Evolutionary conservation across 2,888 invertebrate species (phyloP).

Genomic region (Helicoverpa assulta): DNA sequence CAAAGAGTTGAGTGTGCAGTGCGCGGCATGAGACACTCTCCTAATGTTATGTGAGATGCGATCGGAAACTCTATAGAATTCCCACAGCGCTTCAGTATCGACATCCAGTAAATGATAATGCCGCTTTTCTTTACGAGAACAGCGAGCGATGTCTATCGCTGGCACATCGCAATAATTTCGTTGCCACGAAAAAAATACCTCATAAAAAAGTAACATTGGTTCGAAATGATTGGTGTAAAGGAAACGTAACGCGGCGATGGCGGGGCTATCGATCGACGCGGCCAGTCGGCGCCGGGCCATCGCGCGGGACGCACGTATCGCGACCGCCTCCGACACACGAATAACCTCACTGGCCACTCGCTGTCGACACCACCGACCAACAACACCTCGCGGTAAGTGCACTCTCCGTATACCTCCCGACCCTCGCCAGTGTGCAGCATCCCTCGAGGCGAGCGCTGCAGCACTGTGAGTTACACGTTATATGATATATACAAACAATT

Average conservation of each 20-base stretch:
- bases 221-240: slow-evolving; percentile 72
- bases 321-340: slow-evolving; percentile 54
- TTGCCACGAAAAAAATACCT: slow-evolving; percentile 52
- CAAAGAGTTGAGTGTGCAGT: slow-evolving; percentile 10
- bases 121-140: slow-evolving; percentile 31
- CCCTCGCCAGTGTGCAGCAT: neutral
- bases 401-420: slow-evolving; percentile 1
- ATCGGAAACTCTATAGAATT: slow-evolving; percentile 18
- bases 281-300: slow-evolving; percentile 85
- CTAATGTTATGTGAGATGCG: slow-evolving; percentile 31
- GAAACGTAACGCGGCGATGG: slow-evolving; percentile 82
- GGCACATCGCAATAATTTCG: slow-evolving; percentile 43
- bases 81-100: neutral
- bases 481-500: slow-evolving; percentile 58
- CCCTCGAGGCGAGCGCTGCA: slow-evolving; percentile 11
- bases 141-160: slow-evolving; percentile 25
- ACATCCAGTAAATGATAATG: slow-evolving; percentile 24
- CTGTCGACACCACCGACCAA: slow-evolving; percentile 44
- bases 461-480: slow-evolving; percentile 36
- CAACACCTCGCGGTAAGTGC: slow-evolving; percentile 58
- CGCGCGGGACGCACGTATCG: slow-evolving; percentile 77
- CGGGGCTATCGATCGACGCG: slow-evolving; percentile 86
- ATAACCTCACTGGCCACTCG: slow-evolving; percentile 61
- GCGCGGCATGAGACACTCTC: neutral
- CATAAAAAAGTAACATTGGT: slow-evolving; percentile 54